Base-by-base conservation (phyloP, 1,140 invertebrate species). In the Drosophila mauritiana region DNA sequence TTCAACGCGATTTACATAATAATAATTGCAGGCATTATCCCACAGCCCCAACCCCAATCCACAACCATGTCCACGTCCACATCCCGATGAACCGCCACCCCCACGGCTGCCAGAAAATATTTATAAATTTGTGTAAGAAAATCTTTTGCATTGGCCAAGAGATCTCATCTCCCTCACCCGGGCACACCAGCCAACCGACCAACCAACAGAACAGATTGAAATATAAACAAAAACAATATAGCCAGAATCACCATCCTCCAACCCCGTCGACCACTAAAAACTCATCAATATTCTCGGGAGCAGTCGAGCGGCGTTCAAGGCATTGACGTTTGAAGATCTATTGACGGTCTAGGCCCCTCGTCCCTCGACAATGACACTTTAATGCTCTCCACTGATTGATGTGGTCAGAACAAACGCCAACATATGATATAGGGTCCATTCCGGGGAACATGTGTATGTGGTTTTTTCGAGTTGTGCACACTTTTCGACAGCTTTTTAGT, bases 251-350 rank as follows among this genome's bases (percentile, higher is more conserved):
- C 12, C 61, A 40, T 56, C 56, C 54, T 63, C 61, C 39, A 64
- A 64, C 39, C 61, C 61, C 36, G 20, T 52, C 52, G 70, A 77
- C 69, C 75, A 88, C 83, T 89, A 88, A 69, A 89, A 83, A 76
- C 83, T 73, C 83, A 88, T 88, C 83, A 88, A 88, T 88, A 88
- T 83, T 75, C 52, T 12, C 15, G 36, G 46, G 10, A 36, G 72
- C 49, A n/a, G 43, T 15, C 20, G 42, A 12, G 48, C 27, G 46
- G 46, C 74, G 45, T 49, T 49, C 65, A n/a, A 62, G 75, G 52
- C 79, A 88, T 88, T 88, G 83, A 88, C 83, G 83, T 89, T 88
- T 88, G 72, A 77, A 80, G 84, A 88, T 80, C 83, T 61, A 88
- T 83, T 81, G 78, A 81, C 69, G 81, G 43, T 39, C 22, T 34